Base-by-base conservation (phyloP, 2,888 invertebrate species). In the Anoplius nigerrimus region DNA sequence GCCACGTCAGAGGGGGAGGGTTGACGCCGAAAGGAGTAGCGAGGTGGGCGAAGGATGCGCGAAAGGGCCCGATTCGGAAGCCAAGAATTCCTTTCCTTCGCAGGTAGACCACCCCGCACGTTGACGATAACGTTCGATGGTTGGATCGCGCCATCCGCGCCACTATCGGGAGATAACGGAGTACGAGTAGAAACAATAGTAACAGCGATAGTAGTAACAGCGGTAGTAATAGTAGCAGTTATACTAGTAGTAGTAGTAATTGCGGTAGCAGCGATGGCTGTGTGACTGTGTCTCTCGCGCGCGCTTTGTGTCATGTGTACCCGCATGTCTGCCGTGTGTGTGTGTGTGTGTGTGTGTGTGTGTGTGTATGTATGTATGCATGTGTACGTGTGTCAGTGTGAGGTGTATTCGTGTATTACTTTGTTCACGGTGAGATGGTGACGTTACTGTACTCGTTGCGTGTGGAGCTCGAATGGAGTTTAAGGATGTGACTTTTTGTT, bases 401-500 rank as follows among this genome's bases (percentile, higher is more conserved):
- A n/a, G n/a, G n/a, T n/a, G n/a, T n/a, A n/a, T n/a, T n/a, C n/a
- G n/a, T n/a, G n/a, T n/a, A n/a, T n/a, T n/a, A n/a, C n/a, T n/a
- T n/a, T n/a, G n/a, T n/a, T n/a, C n/a, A n/a, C 55, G 57, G 63
- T 64, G 71, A n/a, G n/a, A 74, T 71, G 46, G 63, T 69, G 66
- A 78, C 66, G 69, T n/a, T 79, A 74, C 70, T 74, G 69, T 74
- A 76, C 76, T 72, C 71, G 68, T 78, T 74, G 78, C 74, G 56
- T 61, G 57, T 74, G 69, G 63, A 72, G 69, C 57, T 72, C 68
- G 74, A 76, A 76, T 66, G 69, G 66, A 58, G 66, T 76, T 56
- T 34, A 72, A 70, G 66, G 66, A 68, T 71, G 72, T 70, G 75
- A n/a, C n/a, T n/a, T n/a, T n/a, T n/a, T n/a, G n/a, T n/a, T n/a